phyloP scores from a whole-genome alignment of 2,888 invertebrate species.

The Andrena minutula region DNA sequence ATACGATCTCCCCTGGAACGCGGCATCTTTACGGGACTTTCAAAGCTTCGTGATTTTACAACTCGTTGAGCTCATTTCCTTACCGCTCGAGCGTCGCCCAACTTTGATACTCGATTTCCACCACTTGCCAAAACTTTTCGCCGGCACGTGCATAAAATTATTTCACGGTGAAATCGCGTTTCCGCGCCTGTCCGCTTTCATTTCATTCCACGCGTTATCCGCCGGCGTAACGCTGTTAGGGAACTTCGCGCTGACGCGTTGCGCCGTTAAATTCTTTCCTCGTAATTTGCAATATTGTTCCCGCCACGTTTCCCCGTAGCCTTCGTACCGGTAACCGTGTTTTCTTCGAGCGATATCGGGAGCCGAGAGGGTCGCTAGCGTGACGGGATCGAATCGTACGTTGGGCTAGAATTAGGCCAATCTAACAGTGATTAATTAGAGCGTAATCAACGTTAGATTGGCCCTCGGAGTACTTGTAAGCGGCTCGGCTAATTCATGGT shows the following conservation, averaged over 20 bases:
- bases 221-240: constrained; percentile 12
- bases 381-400: constrained; percentile 25
- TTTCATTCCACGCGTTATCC: constrained; percentile 22
- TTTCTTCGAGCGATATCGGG: constrained; percentile 17
- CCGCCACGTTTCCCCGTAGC: not conserved
- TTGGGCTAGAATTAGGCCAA: constrained; percentile 56
- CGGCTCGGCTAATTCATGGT: constrained; percentile 66
- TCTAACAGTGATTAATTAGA: constrained; percentile 72
- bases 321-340: not conserved
- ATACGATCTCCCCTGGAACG: constrained; percentile 40
- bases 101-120: constrained; percentile 77
- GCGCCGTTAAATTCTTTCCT: constrained; percentile 13
- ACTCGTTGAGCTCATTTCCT: constrained; percentile 78
- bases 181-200: constrained; percentile 17
- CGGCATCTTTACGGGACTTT: constrained; percentile 76
- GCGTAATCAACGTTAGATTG: constrained; percentile 73
- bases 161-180: constrained; percentile 56
- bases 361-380: constrained; percentile 29
- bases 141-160: constrained; percentile 72
- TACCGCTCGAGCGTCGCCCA: constrained; percentile 64
- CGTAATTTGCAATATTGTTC: constrained; percentile 17
- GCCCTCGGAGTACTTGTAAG: constrained; percentile 67
- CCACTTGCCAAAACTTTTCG: constrained; percentile 69
- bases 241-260: constrained; percentile 25
- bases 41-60: constrained; percentile 77